A percentile compares a stretch with the other conserved stretches of the same genome.
These are phyloP conservation scores for Hirtodrosophila alboralis DNA, from an alignment of 2,888 invertebrate species.

Conservation along the genomic window DNA sequence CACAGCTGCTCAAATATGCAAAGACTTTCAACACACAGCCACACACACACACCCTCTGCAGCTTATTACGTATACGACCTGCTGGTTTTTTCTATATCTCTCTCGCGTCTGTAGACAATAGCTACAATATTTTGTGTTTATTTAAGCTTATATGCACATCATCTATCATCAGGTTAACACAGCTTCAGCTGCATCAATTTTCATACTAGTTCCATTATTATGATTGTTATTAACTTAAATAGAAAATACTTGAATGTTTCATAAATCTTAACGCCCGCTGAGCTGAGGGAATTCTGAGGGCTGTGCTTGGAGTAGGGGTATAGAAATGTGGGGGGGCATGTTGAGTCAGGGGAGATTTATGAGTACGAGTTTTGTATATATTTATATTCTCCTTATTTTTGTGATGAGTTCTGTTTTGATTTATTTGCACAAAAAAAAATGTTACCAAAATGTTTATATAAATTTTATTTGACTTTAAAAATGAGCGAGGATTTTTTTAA, in stretches of 20 bases:
- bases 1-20: slow-evolving; percentile 73
- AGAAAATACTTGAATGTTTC: slow-evolving; percentile 79
- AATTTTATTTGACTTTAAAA: too few relatives aligned
- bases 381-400: too few relatives aligned
- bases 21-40: slow-evolving; percentile 51
- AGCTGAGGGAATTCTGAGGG: slow-evolving; percentile 14
- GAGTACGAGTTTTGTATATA: slow-evolving; percentile 39
- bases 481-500: too few relatives aligned
- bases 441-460: too few relatives aligned
- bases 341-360: slow-evolving; percentile 72
- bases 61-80: slow-evolving; percentile 63
- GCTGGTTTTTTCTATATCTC: slow-evolving; percentile 14
- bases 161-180: slow-evolving; percentile 70
- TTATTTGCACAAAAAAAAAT: slow-evolving; percentile 32
- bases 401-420: slow-evolving; percentile 66
- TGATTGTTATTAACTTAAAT: slow-evolving; percentile 82
- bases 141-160: slow-evolving; percentile 78
- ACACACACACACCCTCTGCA: slow-evolving; percentile 24
- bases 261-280: slow-evolving; percentile 73
- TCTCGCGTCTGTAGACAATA: slow-evolving; percentile 63
- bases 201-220: slow-evolving; percentile 81
- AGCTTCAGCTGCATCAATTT: slow-evolving; percentile 69
- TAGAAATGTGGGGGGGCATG: too few relatives aligned
- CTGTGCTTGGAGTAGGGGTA: slow-evolving; percentile 13
- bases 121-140: slow-evolving; percentile 73